A percentile compares a stretch with the other conserved stretches of the same genome.
These are phyloP conservation scores for Crocuta crocuta DNA, from an alignment of 2,113 vertebrate genomes.

Conservation along the genomic window DNA sequence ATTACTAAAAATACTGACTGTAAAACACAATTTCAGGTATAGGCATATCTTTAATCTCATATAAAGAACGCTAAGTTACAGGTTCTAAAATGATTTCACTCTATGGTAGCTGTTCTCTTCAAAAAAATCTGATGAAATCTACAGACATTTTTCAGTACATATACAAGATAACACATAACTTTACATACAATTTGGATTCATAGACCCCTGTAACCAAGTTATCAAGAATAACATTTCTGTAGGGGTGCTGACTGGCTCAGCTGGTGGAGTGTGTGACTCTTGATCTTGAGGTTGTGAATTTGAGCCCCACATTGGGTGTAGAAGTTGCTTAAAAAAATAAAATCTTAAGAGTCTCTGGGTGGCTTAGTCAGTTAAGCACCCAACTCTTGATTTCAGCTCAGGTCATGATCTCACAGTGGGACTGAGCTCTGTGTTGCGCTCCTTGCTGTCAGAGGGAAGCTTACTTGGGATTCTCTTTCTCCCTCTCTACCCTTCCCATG, in stretches of 20 bases:
- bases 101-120: not conserved
- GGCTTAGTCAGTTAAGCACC: not conserved
- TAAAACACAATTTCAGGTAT: constrained; percentile 34
- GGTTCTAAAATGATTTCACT: constrained; percentile 30
- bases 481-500: too few species aligned
- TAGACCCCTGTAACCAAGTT: not conserved
- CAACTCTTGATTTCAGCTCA: not conserved
- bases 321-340: not conserved
- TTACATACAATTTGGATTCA: not conserved
- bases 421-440: too few species aligned
- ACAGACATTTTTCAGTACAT: not conserved
- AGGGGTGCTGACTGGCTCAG: not conserved
- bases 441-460: too few species aligned
- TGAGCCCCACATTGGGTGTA: not conserved
- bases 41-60: not conserved
- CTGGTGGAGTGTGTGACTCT: not conserved
- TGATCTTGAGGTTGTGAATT: not conserved
- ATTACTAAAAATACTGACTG: not conserved
- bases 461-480: too few species aligned
- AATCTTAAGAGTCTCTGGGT: not conserved
- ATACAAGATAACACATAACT: not conserved
- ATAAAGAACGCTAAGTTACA: not conserved
- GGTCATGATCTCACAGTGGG: not conserved
- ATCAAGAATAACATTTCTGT: not conserved
- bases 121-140: not conserved